These are phyloP conservation scores for Colossoma macropomum DNA, from an alignment of 2,113 vertebrate genomes.

Conservation along the genomic window DNA sequence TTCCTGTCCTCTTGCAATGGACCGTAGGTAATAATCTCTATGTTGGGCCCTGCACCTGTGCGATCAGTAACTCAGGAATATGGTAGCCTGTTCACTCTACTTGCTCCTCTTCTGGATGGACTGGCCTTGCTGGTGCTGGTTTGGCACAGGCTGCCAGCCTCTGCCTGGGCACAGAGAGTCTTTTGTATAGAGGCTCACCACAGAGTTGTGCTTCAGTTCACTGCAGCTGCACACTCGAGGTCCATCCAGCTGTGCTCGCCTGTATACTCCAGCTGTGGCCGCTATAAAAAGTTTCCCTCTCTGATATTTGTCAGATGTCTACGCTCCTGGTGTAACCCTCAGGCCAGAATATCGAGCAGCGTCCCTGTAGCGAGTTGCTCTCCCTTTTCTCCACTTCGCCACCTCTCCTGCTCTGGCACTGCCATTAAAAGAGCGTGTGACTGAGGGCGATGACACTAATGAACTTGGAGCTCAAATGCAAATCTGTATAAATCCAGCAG, in stretches of 20 bases:
- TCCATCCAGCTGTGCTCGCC: constrained; percentile 40
- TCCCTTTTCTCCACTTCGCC: constrained; percentile 4
- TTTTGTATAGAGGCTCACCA: constrained; percentile 35
- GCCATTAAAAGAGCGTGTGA: constrained; percentile 28
- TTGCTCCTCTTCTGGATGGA: constrained; percentile 1
- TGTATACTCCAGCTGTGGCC: constrained; percentile 29
- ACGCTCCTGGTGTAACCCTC: neutral
- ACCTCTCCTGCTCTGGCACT: neutral
- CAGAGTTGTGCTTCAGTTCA: constrained; percentile 64
- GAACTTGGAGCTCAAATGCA: constrained; percentile 20
- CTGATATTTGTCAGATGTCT: constrained; percentile 26
- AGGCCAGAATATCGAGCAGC: constrained; percentile 13
- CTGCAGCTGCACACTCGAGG: constrained; percentile 58
- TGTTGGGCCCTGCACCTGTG: neutral
- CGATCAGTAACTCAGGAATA: neutral
- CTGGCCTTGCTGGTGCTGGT: constrained; percentile 11
- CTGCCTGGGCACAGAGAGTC: constrained; percentile 13
- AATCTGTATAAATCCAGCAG: constrained; percentile 42
- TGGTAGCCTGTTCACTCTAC: neutral
- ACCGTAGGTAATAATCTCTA: neutral
- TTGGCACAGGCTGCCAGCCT: constrained; percentile 3
- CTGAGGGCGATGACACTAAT: constrained; percentile 32
- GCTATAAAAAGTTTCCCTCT: constrained; percentile 33
- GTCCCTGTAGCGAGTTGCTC: constrained; percentile 1
- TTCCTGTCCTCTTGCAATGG: neutral